Evolutionary conservation across 2,888 invertebrate species (phyloP), one percentile per base, ranked within the genome.

Genomic region (Phortica magna): DNA sequence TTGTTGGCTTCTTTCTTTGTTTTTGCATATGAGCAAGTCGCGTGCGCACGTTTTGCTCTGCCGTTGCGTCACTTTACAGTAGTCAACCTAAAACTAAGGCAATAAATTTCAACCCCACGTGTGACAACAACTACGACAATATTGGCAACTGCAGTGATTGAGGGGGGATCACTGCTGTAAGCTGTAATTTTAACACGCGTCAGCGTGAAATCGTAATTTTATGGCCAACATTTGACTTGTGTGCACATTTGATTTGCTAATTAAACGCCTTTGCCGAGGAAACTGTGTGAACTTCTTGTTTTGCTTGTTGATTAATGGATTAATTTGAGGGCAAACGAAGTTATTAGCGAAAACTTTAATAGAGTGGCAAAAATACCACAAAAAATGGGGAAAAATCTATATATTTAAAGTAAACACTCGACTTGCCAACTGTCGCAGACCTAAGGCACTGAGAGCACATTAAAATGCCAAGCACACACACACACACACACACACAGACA

Each of bases 71-170:
- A 79, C 76, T 75, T 67, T 80, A 75, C 73, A 73, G 65, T 65
- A 61, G 74, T 67, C 65, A 39, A 43, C 73, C 74, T 59, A 14
- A 74, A 76, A 76, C 78, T 78, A 80, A 79, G 80, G 70, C 81
- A 79, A 84, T 87, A 88, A 87, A 88, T 88, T 88, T 83, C 83
- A 84, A 80, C 83, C 85, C 84, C 83, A 76, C 81, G 79, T 83
- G 81, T 83, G 84, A 90, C 82, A 82, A 73, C 64, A 57, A 61
- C 76, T 75, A 43, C 39, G 59, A n/a, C 73, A 77, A 48, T 65
- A 77, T 76, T 73, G 74, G 74, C 74, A 31, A 73, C 43, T 42
- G 55, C 72, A 39, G 59, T 7, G 10, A 64, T 39, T 17, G 68
- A 41, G n/a, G n/a, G 53, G 53, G 61, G 61, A 17, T 61, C 17